phyloP scores from a whole-genome alignment of 2,888 invertebrate species.

The Netelia inedita region DNA sequence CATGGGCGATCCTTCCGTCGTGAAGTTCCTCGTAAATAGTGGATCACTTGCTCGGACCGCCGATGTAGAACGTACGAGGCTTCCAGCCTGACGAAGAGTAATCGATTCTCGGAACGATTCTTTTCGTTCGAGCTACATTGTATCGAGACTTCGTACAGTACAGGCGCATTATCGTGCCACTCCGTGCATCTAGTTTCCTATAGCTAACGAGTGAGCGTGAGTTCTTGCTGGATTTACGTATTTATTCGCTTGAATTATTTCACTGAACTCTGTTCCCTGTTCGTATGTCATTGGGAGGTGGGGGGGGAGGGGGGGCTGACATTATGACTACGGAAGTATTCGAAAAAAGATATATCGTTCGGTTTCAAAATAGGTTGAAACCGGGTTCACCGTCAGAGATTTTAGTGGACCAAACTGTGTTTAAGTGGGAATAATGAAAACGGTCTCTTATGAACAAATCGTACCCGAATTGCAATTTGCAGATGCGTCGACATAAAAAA shows the following conservation, averaged over 20 bases:
- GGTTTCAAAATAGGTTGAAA: too few relatives aligned
- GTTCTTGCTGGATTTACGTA: not conserved
- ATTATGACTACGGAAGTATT: too few relatives aligned
- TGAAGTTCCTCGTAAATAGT: conserved; percentile 47
- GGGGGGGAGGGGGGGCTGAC: too few relatives aligned
- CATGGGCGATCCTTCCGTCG: conserved; percentile 32
- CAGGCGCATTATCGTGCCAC: conserved; percentile 32
- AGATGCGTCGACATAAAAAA: too few relatives aligned
- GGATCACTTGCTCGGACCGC: conserved; percentile 48
- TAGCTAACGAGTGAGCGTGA: not conserved
- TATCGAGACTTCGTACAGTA: not conserved
- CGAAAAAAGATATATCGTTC: too few relatives aligned
- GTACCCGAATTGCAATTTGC: too few relatives aligned
- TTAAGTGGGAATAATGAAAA: too few relatives aligned
- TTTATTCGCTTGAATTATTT: not conserved
- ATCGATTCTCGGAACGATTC: conserved; percentile 57
- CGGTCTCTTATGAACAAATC: too few relatives aligned
- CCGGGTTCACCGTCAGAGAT: too few relatives aligned
- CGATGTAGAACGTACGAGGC: conserved; percentile 14
- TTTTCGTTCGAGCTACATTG: conserved; percentile 32
- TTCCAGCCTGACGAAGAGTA: conserved; percentile 45
- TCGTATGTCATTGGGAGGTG: not conserved
- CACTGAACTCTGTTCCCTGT: not conserved
- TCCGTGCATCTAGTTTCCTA: not conserved
- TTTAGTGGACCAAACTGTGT: too few relatives aligned